A percentile compares a stretch with the other conserved stretches of the same genome.
phyloP scores from a whole-genome alignment of 2,797 vertebrate species.

The Mallotus villosus region DNA sequence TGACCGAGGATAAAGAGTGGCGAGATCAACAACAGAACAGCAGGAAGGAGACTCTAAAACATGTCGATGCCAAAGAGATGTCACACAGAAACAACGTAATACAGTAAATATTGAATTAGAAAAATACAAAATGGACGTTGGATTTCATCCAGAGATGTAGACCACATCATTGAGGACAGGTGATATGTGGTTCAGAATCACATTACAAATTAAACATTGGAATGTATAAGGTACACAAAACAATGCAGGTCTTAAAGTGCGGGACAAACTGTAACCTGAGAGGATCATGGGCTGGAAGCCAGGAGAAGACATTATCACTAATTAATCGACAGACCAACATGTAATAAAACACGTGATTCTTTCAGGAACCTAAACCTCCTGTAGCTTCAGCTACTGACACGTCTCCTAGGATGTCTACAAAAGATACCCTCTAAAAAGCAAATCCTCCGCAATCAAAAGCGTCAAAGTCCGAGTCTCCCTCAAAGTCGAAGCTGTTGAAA shows the following conservation, averaged over 20 bases:
- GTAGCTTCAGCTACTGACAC: constrained; percentile 11
- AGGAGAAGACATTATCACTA: constrained; percentile 48
- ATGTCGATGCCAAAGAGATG: not conserved
- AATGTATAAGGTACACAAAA: constrained; percentile 44
- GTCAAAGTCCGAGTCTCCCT: constrained; percentile 81
- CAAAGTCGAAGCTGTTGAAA: constrained; percentile 81
- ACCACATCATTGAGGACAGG: not conserved
- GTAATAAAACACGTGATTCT: constrained; percentile 21
- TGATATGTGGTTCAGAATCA: not conserved
- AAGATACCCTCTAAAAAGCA: constrained; percentile 66
- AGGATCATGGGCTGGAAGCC: constrained; percentile 46
- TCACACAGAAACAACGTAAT: constrained; percentile 1
- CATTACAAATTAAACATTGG: constrained; percentile 12
- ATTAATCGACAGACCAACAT: constrained; percentile 40
- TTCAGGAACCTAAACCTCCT: constrained; percentile 22
- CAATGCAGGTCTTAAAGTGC: constrained; percentile 33
- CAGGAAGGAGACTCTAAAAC: not conserved
- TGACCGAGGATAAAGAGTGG: not conserved
- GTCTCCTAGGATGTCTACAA: constrained; percentile 5
- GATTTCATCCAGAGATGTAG: not conserved
- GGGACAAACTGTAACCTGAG: constrained; percentile 52
- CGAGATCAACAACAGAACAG: not conserved
- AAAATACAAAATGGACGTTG: constrained; percentile 9
- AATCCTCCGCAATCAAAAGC: constrained; percentile 83
- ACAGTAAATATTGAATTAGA: not conserved